Evolutionary conservation across 1,140 invertebrate species (phyloP), one percentile per base, ranked within the genome.

Genomic region (Bombus soroeensis): DNA sequence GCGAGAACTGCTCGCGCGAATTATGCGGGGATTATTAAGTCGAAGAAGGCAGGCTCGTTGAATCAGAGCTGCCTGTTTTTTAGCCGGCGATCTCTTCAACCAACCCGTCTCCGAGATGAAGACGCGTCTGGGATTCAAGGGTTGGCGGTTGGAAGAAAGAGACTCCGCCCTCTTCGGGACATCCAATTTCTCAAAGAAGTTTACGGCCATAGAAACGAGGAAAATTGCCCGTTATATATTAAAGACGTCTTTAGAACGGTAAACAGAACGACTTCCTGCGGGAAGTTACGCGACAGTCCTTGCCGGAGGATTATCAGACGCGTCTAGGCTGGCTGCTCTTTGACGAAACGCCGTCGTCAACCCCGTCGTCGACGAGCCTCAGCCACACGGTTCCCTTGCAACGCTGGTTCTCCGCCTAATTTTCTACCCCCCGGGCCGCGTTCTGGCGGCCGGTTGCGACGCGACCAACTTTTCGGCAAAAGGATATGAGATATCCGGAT

Each of bases 191-290:
- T 87, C 83, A 75, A 87, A 88, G 86, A 92, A 92, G 87, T 91
- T 90, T 88, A 90, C 86, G 68, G 83, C 85, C 82, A 88, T 83
- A 88, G 86, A 91, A 75, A 88, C 88, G 84, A 88, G 87, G 86
- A 91, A 91, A 92, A 92, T 91, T 92, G 89, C 87, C 87, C 73
- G 90, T 89, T 91, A 90, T 89, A 89, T 89, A 91, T 91, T 91
- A 90, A 91, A 92, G 87, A 89, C 87, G 83, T 92, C 87, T 88
- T 91, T 91, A 90, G 89, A 92, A 91, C 89, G 87, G 87, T 87
- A 92, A 92, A 92, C 90, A 91, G 90, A 92, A 86, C 75, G 88
- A 91, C 79, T 88, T 89, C 87, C 83, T 66, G 72, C 66, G 77
- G 81, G 39, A 81, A 81, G 76, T 90, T 91, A 86, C 71, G 89